Conservation (phyloP, 2,888 invertebrate species). For the Metopia argyrocephala region DNA sequence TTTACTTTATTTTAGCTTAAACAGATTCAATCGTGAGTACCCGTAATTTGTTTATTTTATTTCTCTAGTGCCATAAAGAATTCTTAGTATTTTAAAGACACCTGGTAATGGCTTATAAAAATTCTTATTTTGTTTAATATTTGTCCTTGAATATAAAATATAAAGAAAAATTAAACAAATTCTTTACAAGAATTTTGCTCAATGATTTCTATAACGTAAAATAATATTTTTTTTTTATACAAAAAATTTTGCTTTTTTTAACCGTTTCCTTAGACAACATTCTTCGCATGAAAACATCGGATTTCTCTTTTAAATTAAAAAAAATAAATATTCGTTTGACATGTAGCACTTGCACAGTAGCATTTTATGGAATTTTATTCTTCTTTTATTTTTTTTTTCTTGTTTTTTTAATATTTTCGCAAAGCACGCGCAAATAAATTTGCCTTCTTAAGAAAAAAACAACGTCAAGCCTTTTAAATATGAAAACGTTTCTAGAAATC, state of each 20-base stretch:
- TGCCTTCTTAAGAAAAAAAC: conserved; percentile 3
- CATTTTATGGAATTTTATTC: conserved; percentile 30
- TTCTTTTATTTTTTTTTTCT: background rate
- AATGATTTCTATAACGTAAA: background rate
- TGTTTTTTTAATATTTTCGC: background rate
- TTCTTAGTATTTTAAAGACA: no score
- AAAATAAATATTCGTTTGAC: conserved; percentile 49
- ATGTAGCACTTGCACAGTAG: conserved; percentile 62
- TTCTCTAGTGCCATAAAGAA: no score
- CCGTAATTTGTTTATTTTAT: no score
- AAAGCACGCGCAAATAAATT: conserved; percentile 5
- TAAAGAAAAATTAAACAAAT: background rate
- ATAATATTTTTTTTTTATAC: background rate
- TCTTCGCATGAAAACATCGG: conserved; percentile 14
- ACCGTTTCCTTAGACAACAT: background rate
- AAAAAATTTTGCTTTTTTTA: background rate
- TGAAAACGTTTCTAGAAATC: conserved; percentile 1
- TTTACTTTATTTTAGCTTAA: no score
- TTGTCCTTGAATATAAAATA: conserved; percentile 1
- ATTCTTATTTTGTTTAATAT: background rate
- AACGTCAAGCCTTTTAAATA: no score
- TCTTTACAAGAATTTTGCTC: background rate
- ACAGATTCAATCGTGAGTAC: no score
- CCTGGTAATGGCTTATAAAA: background rate
- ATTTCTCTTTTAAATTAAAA: conserved; percentile 29